Base-by-base conservation (phyloP, 2,888 invertebrate genomes). In the Rhodophaea formosa region DNA sequence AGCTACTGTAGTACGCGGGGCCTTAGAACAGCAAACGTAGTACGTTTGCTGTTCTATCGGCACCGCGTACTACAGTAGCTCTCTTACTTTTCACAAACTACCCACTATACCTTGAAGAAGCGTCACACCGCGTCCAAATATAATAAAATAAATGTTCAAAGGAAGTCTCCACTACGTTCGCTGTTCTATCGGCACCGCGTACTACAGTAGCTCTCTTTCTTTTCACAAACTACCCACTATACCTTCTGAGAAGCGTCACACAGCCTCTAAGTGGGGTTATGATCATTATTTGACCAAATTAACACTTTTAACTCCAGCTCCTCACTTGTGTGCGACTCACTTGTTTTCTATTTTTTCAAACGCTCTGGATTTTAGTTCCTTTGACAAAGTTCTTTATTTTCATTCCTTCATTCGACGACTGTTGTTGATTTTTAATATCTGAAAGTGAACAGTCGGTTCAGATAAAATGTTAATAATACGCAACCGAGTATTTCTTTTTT, bases 231-330 rank as follows among this genome's bases (percentile, higher is more conserved):
- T 82, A 70, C 74, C 77, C 75, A 74, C 80, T 67, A 72, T 77
- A 80, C 84, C 83, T 88, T 87, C 88, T 79, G 35, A 70, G 88
- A 87, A 88, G 69, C 81, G 82, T 84, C 86, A 79, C 84, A 70
- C 69, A 64, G 71, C 69, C 77, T 79, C 88, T 88, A 88, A 89
- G 86, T 86, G 79, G 80, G 68, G 69, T 79, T 82, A 87, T 89
- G 84, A 88, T 87, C 79, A 81, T 80, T 87, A 80, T 89, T 89
- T 87, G 84, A 72, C 76, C 84, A 82, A 88, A 88, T 89, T 88
- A 89, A 86, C 89, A 87, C 88, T 76, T 85, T 81, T 77, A 79
- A 77, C 77, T 72, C 69, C 61, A 61, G 58, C 59, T 56, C 8
- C 46, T 56, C 39, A 6, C 59, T 67, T 67, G 12, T 39, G n/a